phyloP scores from a whole-genome alignment of 2,888 invertebrate genomes.

The Thecophora atra region DNA sequence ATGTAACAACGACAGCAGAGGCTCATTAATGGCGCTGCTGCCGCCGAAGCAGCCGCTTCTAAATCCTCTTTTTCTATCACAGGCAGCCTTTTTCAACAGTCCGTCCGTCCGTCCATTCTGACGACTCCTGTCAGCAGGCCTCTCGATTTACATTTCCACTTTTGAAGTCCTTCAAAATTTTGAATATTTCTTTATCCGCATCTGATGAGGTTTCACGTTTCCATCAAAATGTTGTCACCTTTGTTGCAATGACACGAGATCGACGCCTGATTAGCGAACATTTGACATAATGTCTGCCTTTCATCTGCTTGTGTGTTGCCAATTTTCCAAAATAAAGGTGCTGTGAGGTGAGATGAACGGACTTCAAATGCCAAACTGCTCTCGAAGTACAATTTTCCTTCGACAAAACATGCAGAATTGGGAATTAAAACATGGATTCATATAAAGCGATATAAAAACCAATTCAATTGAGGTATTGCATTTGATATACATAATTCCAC shows the following conservation, averaged over 20 bases:
- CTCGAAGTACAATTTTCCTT: too few relatives aligned
- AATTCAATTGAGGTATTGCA: too few relatives aligned
- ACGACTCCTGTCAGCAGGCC: constrained; percentile 18
- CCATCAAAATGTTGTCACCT: constrained; percentile 56
- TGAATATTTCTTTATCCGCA: background rate
- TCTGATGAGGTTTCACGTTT: constrained; percentile 56
- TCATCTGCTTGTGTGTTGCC: background rate
- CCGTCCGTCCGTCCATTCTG: background rate
- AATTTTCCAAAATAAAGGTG: background rate
- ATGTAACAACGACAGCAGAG: background rate
- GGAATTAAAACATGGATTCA: too few relatives aligned
- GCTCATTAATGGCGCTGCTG: background rate
- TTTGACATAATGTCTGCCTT: constrained; percentile 41
- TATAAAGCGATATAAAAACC: too few relatives aligned
- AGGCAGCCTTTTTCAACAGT: too few relatives aligned
- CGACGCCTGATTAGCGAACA: constrained; percentile 58
- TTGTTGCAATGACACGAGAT: constrained; percentile 45
- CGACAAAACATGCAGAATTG: too few relatives aligned
- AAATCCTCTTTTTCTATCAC: constrained; percentile 15
- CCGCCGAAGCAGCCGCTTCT: constrained; percentile 23
- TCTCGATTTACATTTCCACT: constrained; percentile 19
- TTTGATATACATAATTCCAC: too few relatives aligned
- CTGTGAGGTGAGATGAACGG: too few relatives aligned
- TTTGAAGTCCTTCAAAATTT: background rate
- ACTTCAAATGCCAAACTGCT: too few relatives aligned